Conservation (phyloP, 2,797 vertebrate genomes). For the Coregonus sp. region DNA sequence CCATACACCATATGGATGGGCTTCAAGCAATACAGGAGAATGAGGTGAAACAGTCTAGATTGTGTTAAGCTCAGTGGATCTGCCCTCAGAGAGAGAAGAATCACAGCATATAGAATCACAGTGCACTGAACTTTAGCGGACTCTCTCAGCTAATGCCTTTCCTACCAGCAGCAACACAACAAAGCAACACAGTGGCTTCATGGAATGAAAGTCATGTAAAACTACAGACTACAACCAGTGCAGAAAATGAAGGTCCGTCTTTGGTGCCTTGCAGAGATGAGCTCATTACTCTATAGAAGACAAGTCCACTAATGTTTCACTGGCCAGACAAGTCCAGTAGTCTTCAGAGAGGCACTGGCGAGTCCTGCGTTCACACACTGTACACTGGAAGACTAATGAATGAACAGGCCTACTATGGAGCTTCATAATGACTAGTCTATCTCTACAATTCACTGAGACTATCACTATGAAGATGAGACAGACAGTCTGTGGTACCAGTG, state of each 20-base stretch:
- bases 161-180: background rate
- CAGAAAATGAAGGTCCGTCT: background rate
- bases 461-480: background rate
- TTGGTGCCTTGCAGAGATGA: background rate
- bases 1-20: conserved; percentile 45
- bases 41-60: conserved; percentile 44
- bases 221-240: background rate
- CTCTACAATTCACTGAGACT: background rate
- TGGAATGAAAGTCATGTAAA: background rate
- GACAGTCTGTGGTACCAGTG: background rate
- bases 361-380: background rate
- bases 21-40: conserved; percentile 36
- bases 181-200: background rate
- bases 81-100: background rate
- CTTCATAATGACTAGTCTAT: background rate
- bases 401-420: background rate
- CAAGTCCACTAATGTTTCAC: background rate
- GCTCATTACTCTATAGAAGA: background rate
- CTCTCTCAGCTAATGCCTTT: background rate
- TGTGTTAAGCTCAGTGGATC: background rate
- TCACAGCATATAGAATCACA: background rate
- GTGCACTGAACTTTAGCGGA: background rate
- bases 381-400: background rate
- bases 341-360: background rate
- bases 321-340: background rate